Percentiles rank a stretch among this genome's conserved stretches.
These are phyloP conservation scores for Ylistrum balloti DNA, from an alignment of 1,140 invertebrate genomes.

Conservation along the genomic window DNA sequence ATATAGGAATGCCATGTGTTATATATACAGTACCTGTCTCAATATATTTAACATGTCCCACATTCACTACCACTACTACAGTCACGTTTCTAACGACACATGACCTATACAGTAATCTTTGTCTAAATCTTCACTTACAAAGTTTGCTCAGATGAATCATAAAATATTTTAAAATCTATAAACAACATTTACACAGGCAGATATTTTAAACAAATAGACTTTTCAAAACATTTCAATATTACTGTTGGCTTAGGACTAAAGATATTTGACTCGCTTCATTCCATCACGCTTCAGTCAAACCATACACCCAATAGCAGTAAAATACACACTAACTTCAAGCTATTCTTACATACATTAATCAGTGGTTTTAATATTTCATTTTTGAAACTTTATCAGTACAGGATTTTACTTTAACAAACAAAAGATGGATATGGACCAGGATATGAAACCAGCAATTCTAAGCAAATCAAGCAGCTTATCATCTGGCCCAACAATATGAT, in stretches of 20 bases:
- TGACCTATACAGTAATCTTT: background rate
- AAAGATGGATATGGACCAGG: too few species aligned
- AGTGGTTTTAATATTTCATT: too few species aligned
- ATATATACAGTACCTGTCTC: background rate
- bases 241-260: background rate
- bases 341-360: too few species aligned
- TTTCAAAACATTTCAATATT: background rate
- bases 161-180: background rate
- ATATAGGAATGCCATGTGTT: background rate
- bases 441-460: too few species aligned
- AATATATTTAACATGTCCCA: background rate
- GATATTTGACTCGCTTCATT: background rate
- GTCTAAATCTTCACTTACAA: background rate
- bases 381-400: too few species aligned
- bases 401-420: too few species aligned
- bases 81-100: background rate
- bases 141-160: background rate
- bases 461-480: too few species aligned
- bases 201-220: background rate
- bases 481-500: too few species aligned
- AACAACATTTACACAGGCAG: background rate
- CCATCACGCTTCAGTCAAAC: too few species aligned
- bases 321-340: too few species aligned
- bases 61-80: background rate
- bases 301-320: too few species aligned